phyloP scores from a whole-genome alignment of 2,113 vertebrate species.

The Bombycilla garrulus region DNA sequence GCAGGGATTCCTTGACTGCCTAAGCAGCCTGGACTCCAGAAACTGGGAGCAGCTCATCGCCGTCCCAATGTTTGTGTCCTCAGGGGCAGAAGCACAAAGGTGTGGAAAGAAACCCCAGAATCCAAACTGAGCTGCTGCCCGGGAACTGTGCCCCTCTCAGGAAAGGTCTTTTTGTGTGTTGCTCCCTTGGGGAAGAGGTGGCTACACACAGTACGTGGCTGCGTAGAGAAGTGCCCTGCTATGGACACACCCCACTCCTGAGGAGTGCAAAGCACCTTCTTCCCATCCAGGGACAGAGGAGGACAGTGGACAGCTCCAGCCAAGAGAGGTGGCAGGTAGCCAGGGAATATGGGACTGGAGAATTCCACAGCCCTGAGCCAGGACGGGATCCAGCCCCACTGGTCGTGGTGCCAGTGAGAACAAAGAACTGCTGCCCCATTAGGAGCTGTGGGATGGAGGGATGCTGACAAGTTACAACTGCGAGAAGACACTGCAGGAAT shows the following conservation, averaged over 20 bases:
- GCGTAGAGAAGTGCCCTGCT: background rate
- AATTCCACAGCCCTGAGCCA: background rate
- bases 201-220: background rate
- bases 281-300: background rate
- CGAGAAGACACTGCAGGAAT: background rate
- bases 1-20: background rate
- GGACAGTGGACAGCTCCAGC: background rate
- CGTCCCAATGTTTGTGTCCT: fast-evolving
- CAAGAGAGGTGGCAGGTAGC: background rate
- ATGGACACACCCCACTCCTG: background rate
- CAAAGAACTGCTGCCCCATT: background rate
- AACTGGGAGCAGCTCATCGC: background rate
- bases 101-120: background rate
- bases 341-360: background rate
- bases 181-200: background rate
- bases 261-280: background rate
- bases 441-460: background rate
- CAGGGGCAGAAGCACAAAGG: background rate
- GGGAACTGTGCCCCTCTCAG: background rate
- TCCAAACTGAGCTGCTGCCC: background rate
- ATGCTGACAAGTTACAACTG: background rate
- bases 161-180: background rate
- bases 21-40: background rate
- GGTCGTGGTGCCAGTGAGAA: background rate
- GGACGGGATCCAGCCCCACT: background rate